Evolutionary conservation across 1,140 invertebrate genomes (phyloP), one percentile per base, ranked within the genome.

Genomic region (Phortica variegata): DNA sequence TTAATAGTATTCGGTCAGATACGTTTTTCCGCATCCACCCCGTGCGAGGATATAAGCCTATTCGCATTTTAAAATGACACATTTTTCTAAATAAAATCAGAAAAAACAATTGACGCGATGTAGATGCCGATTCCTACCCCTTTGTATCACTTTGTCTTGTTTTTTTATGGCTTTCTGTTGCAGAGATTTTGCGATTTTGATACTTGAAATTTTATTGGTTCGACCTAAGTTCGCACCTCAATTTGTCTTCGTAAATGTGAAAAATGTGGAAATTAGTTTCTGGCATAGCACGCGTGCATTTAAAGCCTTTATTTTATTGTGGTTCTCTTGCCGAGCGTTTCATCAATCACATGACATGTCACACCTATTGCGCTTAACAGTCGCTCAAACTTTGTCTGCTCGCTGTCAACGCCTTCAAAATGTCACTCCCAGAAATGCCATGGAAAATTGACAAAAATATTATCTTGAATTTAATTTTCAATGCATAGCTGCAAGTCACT

Each of bases 211-310:
- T 73, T 73, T 73, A 73, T 73, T 73, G 65, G 65, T 70, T 73
- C 61, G 69, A 73, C 69, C 69, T 62, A 69, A 73, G 69, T 73
- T 73, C 65, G 69, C 69, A 73, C 69, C 69, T 73, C 69, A 73
- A 73, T 73, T 73, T 73, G 69, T 73, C 69, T 73, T 73, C 65
- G 70, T 58, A 73, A 73, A 73, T 73, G 69, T 66, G 69, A 73
- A 73, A 73, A 73, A 69, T 73, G 69, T 73, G 69, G 69, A 73
- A 73, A 73, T 73, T 73, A 73, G 69, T 61, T 73, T 54, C 54
- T 42, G 13, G 48, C 47, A 31, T 38, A 15, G 2, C 26, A 18
- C 15, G 12, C n/a, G n/a, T 17, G 16, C 23, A 12, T 15, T 33
- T 31, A 10, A 26, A 5, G 23, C 19, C 23, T 20, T 16, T 34